Evolutionary conservation across 2,888 invertebrate species (phyloP).

Genomic region (Catocala sponsa): DNA sequence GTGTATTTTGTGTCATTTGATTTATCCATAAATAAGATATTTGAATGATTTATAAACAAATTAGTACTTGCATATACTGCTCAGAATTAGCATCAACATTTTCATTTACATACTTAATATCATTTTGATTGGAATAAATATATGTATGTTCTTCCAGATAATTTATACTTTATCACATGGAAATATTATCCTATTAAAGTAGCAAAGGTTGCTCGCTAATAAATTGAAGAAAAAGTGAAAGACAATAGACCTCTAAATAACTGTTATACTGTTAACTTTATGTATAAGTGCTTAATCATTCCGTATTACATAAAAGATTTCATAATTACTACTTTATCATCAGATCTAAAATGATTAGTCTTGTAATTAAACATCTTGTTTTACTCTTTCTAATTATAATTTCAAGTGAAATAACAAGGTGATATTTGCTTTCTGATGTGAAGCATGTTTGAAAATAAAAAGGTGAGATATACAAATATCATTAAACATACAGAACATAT

Average conservation of each 20-base stretch:
- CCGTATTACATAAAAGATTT: slow-evolving; percentile 36
- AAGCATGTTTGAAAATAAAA: slow-evolving; percentile 20
- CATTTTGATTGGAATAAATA: too few relatives aligned
- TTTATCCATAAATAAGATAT: too few relatives aligned
- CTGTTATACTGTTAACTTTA: slow-evolving; percentile 9
- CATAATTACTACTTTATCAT: slow-evolving; percentile 31
- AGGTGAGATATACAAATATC: slow-evolving; percentile 14
- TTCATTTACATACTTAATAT: too few relatives aligned
- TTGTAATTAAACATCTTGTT: slow-evolving; percentile 31
- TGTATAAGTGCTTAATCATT: slow-evolving; percentile 16
- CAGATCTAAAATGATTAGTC: slow-evolving; percentile 27
- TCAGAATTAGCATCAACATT: too few relatives aligned
- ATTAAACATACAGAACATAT: slow-evolving; percentile 33
- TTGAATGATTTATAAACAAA: too few relatives aligned
- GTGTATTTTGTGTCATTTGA: too few relatives aligned
- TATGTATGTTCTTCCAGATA: too few relatives aligned
- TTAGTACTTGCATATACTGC: too few relatives aligned
- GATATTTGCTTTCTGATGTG: slow-evolving; percentile 2
- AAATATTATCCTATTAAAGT: too few relatives aligned
- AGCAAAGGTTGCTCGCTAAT: neutral
- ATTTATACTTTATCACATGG: too few relatives aligned
- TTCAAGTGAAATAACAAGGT: slow-evolving; percentile 4
- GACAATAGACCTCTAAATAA: slow-evolving; percentile 4
- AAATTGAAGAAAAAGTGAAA: slow-evolving; percentile 5
- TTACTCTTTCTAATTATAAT: slow-evolving; percentile 19